Evolutionary conservation across 2,888 invertebrate genomes (phyloP), one percentile per base, ranked within the genome.

Genomic region (Danaus chrysippus): DNA sequence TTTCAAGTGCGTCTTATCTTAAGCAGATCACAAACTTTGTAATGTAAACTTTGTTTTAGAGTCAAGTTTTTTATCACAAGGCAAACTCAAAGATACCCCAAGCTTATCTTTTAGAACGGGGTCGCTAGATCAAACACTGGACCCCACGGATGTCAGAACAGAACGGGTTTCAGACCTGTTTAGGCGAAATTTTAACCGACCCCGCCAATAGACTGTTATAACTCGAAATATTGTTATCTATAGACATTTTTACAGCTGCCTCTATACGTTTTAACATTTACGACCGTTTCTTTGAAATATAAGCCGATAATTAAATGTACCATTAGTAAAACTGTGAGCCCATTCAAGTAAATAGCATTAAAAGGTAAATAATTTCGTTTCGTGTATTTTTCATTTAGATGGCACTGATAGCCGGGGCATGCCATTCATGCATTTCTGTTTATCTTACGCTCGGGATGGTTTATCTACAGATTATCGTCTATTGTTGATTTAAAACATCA

Each of bases 81-180:
- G 56, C 56, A 63, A 58, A 64, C 65, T 54, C 55, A 54, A 61
- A 61, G 46, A 57, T 57, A 65, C 64, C 61, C 64, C 64, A 43
- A 44, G 55, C 64, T 67, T 71, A 71, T 71, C 70, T 65, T 43
- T 67, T 69, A 69, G 62, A 49, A 59, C 54, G 62, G 71, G 71
- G 70, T 73, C 72, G 76, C 79, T 78, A 81, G 76, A 76, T 74
- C 80, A 84, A 86, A 87, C 81, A 86, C 69, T 70, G 71, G 83
- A 82, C 83, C 84, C 81, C 80, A 83, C 76, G 84, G 84, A 85
- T 83, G 79, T 72, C 67, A n/a, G n/a, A n/a, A n/a, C n/a, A n/a
- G 68, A 71, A 72, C 83, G 73, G 83, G 84, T 83, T 78, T 79
- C 70, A n/a, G 64, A 52, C 62, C 54, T 66, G 60, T 68, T 59